Evolutionary conservation across 2,888 invertebrate genomes (phyloP).

Genomic region (Trypoxylon attenuatum): DNA sequence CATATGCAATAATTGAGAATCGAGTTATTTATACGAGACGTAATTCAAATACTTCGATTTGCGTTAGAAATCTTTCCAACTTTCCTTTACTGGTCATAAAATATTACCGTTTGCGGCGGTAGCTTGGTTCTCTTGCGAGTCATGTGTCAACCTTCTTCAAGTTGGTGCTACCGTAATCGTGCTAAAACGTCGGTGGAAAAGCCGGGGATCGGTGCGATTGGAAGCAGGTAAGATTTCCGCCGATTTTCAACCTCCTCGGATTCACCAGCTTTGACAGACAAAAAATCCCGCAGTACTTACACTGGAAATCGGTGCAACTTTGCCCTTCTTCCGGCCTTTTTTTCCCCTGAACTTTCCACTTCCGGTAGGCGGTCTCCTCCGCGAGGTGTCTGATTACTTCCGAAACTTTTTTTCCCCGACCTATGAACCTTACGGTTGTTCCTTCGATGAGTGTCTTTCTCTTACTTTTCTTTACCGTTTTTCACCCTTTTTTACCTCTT

Average conservation of each 20-base stretch:
- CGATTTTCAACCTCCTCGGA: conserved; percentile 56
- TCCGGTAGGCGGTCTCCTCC: conserved; percentile 28
- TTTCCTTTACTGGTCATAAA: conserved; percentile 62
- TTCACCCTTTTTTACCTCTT: no score
- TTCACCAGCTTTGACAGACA: conserved; percentile 34
- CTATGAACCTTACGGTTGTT: background rate
- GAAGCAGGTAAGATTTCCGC: conserved; percentile 32
- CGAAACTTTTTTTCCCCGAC: conserved; percentile 21
- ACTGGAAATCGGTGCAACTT: conserved; percentile 39
- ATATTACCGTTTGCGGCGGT: conserved; percentile 63
- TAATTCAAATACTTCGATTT: conserved; percentile 53
- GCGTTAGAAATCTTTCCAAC: conserved; percentile 65
- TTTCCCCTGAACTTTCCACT: conserved; percentile 34
- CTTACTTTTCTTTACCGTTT: no score
- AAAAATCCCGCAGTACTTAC: conserved; percentile 52
- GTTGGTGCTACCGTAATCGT: conserved; percentile 40
- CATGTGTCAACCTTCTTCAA: conserved; percentile 59
- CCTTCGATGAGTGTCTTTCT: conserved; percentile 7
- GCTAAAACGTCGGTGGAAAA: conserved; percentile 44
- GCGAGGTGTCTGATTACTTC: conserved; percentile 50
- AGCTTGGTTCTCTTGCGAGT: conserved; percentile 44
- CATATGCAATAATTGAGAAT: no score
- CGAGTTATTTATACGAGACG: no score
- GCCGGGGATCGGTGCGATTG: conserved; percentile 19
- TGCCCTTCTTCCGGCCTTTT: conserved; percentile 10